A percentile compares a stretch with the other conserved stretches of the same genome.
phyloP scores from a whole-genome alignment of 2,888 invertebrate genomes.

The Alsophila aescularia region DNA sequence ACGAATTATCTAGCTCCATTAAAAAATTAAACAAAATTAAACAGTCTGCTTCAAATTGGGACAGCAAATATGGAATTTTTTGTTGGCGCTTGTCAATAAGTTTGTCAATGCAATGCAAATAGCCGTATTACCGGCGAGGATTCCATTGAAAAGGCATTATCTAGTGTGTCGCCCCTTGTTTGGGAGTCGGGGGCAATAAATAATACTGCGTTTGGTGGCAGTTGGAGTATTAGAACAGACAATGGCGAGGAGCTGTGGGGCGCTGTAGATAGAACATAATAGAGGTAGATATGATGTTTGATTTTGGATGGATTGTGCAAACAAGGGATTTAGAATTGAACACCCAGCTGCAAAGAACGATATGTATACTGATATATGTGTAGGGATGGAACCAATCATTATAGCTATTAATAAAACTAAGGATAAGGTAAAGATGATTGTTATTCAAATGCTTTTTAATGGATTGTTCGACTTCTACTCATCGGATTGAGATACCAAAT shows the following conservation, averaged over 20 bases:
- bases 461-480: no score
- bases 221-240: conserved; percentile 51
- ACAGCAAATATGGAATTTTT: conserved; percentile 35
- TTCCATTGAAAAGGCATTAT: conserved; percentile 54
- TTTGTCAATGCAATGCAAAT: conserved; percentile 42
- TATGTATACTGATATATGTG: conserved; percentile 1
- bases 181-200: conserved; percentile 48
- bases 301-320: conserved; percentile 45
- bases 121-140: conserved; percentile 44
- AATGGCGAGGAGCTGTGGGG: conserved; percentile 36
- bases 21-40: conserved; percentile 1
- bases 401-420: conserved; percentile 10
- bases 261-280: conserved; percentile 25
- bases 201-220: conserved; percentile 63
- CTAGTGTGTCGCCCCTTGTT: conserved; percentile 59
- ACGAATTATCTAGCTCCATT: neutral
- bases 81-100: conserved; percentile 27
- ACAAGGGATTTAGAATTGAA: conserved; percentile 42
- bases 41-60: conserved; percentile 22
- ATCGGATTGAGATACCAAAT: no score
- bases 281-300: conserved; percentile 26
- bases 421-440: no score
- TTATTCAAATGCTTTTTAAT: no score
- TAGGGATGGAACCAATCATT: neutral
- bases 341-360: conserved; percentile 33